Percentiles rank a stretch among this genome's conserved stretches.
phyloP scores from a whole-genome alignment of 2,113 vertebrate genomes.

The Cricetomys ansorgei region DNA sequence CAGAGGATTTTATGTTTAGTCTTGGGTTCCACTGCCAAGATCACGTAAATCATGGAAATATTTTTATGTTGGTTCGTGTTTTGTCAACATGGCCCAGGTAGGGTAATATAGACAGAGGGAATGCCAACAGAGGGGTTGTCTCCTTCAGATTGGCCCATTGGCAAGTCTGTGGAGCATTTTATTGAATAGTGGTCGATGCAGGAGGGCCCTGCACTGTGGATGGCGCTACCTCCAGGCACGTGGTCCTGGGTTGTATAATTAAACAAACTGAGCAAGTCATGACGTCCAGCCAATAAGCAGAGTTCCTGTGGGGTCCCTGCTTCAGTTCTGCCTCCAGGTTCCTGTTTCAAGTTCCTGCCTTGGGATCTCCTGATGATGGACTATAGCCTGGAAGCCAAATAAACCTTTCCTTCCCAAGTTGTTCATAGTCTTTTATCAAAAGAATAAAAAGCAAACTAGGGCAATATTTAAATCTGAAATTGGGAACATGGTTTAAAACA shows the following conservation, averaged over 20 bases:
- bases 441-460: neutral
- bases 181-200: neutral
- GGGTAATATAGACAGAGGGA: neutral
- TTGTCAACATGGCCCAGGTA: neutral
- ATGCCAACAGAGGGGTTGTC: neutral
- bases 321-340: neutral
- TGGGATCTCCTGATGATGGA: neutral
- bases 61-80: neutral
- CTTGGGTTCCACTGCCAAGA: neutral
- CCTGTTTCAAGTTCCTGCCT: neutral
- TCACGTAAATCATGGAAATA: neutral
- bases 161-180: neutral
- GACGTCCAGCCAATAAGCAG: neutral
- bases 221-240: neutral
- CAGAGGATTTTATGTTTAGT: neutral
- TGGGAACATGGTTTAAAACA: neutral
- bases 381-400: neutral
- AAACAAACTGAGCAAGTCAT: neutral
- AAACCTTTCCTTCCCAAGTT: rapidly evolving
- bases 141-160: neutral
- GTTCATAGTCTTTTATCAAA: neutral
- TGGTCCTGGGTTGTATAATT: neutral
- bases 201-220: neutral
- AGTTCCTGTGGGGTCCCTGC: neutral
- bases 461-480: neutral